Evolutionary conservation across 2,797 vertebrate genomes (phyloP), one percentile per base, ranked within the genome.

Genomic region (Eutrigla gurnardus): DNA sequence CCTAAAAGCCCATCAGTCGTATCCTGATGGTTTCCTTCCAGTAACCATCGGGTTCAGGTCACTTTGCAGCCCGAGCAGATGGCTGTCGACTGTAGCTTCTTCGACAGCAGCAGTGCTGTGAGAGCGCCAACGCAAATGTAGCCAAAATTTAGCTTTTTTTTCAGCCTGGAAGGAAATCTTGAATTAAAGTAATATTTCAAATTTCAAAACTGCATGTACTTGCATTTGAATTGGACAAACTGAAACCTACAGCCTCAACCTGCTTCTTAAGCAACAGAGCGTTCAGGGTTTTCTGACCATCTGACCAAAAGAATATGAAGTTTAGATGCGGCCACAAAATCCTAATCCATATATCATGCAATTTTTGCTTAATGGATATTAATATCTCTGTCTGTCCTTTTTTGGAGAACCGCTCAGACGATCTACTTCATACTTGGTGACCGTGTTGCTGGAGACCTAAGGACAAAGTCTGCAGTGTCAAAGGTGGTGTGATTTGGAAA

Each of bases 31-130:
- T 57, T 69, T 3, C 4, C 11, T 0, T 68, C 42, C 58, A 69
- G 6, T 17, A 36, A 65, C 53, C 37, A n/a, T 49, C n/a, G n/a
- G 50, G 68, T 58, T 59, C 55, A 67, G 73, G 73, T 75, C 57
- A 67, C 25, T 42, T 43, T 75, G 65, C 37, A 67, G 43, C 62
- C 14, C 7, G 50, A 65, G 57, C 78, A 75, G 73, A 75, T 80
- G 67, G 72, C 60, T 65, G 54, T 17, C 25, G 25, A 25, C 25
- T 25, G 25, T 25, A 54, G 53, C n/a, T 13, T 69, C 40, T 40
- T 70, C 40, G 60, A 54, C 53, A 46, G 53, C 59, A 54, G 40
- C 64, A 37, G 5, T 6, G 47, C 8, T 73, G 65, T 58, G 60
- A 64, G 8, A 18, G 11, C 5, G 46, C 65, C 77, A 73, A 45